Conservation (phyloP, 2,888 invertebrate genomes). For the Panopea generosa region DNA sequence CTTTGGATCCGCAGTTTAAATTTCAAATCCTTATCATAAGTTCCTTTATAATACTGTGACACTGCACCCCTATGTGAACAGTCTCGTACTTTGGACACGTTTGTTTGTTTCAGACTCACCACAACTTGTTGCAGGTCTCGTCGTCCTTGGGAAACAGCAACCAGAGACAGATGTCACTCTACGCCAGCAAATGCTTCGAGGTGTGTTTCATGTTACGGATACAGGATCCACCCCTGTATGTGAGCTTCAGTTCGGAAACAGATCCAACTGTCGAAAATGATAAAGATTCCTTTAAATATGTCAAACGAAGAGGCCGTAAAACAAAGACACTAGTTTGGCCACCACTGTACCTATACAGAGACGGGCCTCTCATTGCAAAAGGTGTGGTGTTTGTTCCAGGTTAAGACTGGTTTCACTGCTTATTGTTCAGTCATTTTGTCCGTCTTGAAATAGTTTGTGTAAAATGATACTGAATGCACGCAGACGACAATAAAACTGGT, state of each 20-base stretch:
- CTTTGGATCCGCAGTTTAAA: too few species aligned
- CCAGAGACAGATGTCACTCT: conserved; percentile 31
- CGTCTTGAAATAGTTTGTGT: too few species aligned
- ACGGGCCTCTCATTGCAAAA: conserved; percentile 42
- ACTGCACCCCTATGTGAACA: too few species aligned
- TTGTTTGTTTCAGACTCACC: conserved; percentile 24
- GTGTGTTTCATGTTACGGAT: conserved; percentile 26
- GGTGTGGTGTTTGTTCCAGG: conserved; percentile 37
- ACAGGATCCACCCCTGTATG: conserved; percentile 43
- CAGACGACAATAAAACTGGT: too few species aligned
- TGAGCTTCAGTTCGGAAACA: conserved; percentile 7
- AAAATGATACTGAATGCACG: too few species aligned
- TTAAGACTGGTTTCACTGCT: too few species aligned
- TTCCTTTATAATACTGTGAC: too few species aligned
- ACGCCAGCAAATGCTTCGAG: conserved; percentile 49
- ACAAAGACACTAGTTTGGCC: conserved; percentile 45
- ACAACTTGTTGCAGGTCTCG: conserved; percentile 11
- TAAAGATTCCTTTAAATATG: conserved; percentile 33
- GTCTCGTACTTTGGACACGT: too few species aligned
- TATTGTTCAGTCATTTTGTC: too few species aligned
- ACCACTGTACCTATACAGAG: conserved; percentile 43
- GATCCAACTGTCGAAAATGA: conserved; percentile 15
- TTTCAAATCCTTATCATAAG: too few species aligned
- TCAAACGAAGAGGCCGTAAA: conserved; percentile 42
- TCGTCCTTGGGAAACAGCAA: background rate